Evolutionary conservation across 2,113 vertebrate species (phyloP).

Genomic region (Amazona guildingii): DNA sequence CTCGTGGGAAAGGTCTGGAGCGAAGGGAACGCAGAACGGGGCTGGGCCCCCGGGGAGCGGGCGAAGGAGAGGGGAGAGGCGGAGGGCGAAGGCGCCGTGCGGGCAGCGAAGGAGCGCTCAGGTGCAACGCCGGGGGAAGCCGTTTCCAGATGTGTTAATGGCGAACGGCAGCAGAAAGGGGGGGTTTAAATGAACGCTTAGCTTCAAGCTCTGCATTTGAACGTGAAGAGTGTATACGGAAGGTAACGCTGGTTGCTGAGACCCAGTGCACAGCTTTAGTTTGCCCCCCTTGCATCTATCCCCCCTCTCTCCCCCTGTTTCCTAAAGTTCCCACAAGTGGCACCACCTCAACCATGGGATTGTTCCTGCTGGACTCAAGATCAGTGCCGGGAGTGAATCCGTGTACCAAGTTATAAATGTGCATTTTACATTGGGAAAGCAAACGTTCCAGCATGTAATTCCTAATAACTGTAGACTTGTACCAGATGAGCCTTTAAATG

Average conservation of each 20-base stretch:
- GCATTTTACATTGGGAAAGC: neutral
- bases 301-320: too few species aligned
- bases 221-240: fast-evolving
- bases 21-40: fast-evolving
- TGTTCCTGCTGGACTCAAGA: neutral
- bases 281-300: neutral
- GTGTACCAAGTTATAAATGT: fast-evolving
- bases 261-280: neutral
- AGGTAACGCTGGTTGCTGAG: fast-evolving
- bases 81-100: too few species aligned
- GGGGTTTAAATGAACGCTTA: too few species aligned
- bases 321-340: neutral
- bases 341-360: fast-evolving
- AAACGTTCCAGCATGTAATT: neutral
- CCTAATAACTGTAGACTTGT: neutral
- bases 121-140: neutral
- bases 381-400: neutral
- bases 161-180: neutral
- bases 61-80: too few species aligned
- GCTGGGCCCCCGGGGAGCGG: fast-evolving
- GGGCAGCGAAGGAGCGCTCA: neutral
- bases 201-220: fast-evolving
- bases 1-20: fast-evolving
- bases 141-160: fast-evolving
- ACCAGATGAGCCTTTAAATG: neutral